Base-by-base conservation (phyloP, 1,140 invertebrate species). In the Drosophila fuyamai region DNA sequence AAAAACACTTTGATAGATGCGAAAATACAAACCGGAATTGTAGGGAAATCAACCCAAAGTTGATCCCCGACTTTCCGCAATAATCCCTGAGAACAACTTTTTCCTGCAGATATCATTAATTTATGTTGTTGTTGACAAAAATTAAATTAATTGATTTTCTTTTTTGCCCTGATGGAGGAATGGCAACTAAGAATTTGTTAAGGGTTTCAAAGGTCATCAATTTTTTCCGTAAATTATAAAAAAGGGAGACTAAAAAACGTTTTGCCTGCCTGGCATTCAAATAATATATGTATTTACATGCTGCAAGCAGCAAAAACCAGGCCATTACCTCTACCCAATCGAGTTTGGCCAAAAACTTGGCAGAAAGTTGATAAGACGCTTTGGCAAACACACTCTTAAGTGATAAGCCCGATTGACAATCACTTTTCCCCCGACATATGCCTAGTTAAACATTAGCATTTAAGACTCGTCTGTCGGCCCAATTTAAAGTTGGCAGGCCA, bases 1-100 rank as follows among this genome's bases (percentile, higher is more conserved):
- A 66, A 68, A 38, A 75, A 65, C 72, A 66, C 41, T 51, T 54
- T 91, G 83, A 90, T 90, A 83, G 83, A 84, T 88, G 83, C 46
- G 59, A 66, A 62, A 66, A 38, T 48, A 66, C 46, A 76, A 73
- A 56, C 57, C 23, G 57, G 54, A 70, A 56, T 50, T 56, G 43
- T 38, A 48, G 53, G 62, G 29, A 58, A 71, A 50, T 43, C 32
- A 41, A 14, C 36, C 56, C 72, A 71, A 18, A 68, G 60, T 57
- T 83, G 73, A 66, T 71, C 67, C 67, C 63, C 63, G 75, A 81
- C 66, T 59, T 77, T 85, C 44, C n/a, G 41, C 18, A n/a, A 60
- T 76, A 73, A 61, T 81, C 77, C 61, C 61, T 46, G 73, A 13
- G 40, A 14, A 65, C 71, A 59, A 85, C 32, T 82, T 79, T 75